A percentile compares a stretch with the other conserved stretches of the same genome.
phyloP scores from a whole-genome alignment of 2,797 vertebrate species.

The Pampus argenteus region DNA sequence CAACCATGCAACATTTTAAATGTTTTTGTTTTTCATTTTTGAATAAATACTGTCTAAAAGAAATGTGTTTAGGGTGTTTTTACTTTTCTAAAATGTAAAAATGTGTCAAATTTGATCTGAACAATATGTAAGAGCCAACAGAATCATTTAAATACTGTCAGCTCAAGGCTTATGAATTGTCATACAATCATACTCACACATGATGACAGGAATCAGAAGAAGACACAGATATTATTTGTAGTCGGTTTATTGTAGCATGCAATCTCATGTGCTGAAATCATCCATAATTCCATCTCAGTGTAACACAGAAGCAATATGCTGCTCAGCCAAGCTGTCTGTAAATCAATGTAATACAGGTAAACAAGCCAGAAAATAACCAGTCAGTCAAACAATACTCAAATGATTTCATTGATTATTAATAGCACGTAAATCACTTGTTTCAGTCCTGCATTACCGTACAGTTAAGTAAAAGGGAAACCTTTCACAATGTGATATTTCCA shows the following conservation, averaged over 20 bases:
- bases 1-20: too few species aligned
- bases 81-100: too few species aligned
- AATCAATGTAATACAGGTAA: constrained; percentile 84
- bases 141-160: not conserved
- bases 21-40: too few species aligned
- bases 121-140: not conserved
- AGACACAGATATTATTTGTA: constrained; percentile 41
- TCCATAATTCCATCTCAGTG: constrained; percentile 86
- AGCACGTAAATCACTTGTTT: constrained; percentile 77
- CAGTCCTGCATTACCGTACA: constrained; percentile 81
- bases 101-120: not conserved
- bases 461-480: constrained; percentile 91
- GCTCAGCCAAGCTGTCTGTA: constrained; percentile 85
- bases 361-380: constrained; percentile 77
- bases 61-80: too few species aligned
- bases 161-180: not conserved
- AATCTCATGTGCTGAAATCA: constrained; percentile 93
- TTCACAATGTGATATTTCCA: constrained; percentile 91
- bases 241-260: constrained; percentile 95
- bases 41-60: too few species aligned
- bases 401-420: constrained; percentile 58
- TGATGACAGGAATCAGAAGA: constrained; percentile 41
- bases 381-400: constrained; percentile 64
- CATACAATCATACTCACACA: constrained; percentile 12
- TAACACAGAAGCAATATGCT: constrained; percentile 85